Conservation (phyloP, 1,140 invertebrate genomes). For the Papilio polytes region DNA sequence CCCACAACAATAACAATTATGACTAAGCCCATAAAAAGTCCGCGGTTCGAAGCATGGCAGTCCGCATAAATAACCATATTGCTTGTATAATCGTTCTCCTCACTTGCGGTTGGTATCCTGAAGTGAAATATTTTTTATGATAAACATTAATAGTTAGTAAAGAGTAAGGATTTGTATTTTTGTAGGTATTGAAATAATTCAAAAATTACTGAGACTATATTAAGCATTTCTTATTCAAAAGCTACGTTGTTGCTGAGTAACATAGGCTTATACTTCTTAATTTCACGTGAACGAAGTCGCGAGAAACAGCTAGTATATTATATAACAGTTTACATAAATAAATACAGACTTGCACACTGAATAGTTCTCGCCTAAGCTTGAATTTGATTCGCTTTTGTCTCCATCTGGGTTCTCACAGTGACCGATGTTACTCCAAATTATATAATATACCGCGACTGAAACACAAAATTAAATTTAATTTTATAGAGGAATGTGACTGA, state of each 20-base stretch:
- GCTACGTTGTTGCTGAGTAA: too few relatives aligned
- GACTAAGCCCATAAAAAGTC: slow-evolving; percentile 87
- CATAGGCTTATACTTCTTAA: too few relatives aligned
- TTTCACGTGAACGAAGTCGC: too few relatives aligned
- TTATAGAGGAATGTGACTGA: background rate
- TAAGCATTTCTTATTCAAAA: too few relatives aligned
- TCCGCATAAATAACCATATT: slow-evolving; percentile 88
- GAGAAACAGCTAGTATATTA: background rate
- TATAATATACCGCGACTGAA: slow-evolving; percentile 88
- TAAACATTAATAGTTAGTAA: background rate
- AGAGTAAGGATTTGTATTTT: too few relatives aligned
- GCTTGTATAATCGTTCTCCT: slow-evolving; percentile 83
- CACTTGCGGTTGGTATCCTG: slow-evolving; percentile 76
- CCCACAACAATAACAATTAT: slow-evolving; percentile 86
- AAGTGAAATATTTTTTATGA: background rate
- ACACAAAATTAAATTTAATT: slow-evolving; percentile 37
- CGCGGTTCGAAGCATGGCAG: slow-evolving; percentile 89
- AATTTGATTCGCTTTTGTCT: slow-evolving; percentile 56
- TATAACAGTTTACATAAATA: background rate
- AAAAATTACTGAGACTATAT: too few relatives aligned
- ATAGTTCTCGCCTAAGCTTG: slow-evolving; percentile 63
- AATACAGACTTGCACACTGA: slow-evolving; percentile 69
- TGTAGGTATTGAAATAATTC: too few relatives aligned
- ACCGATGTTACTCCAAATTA: slow-evolving; percentile 90
- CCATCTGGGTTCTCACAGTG: slow-evolving; percentile 75